phyloP scores from a whole-genome alignment of 2,888 invertebrate species.

The Chydorus sphaericus region DNA sequence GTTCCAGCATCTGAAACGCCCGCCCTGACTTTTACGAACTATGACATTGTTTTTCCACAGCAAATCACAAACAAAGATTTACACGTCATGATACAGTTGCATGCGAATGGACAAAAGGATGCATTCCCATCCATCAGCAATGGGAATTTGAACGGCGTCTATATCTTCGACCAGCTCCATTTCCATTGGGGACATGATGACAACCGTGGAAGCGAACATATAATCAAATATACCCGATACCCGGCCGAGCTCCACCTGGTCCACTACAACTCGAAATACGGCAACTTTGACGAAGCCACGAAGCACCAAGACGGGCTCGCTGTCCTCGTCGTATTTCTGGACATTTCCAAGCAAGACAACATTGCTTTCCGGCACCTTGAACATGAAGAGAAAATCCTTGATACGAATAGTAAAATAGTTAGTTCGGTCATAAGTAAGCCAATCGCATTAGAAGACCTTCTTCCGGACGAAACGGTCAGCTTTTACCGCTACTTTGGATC shows the following conservation, averaged over 20 bases:
- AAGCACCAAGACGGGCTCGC: conserved; percentile 41
- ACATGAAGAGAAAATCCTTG: neutral
- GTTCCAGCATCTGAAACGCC: too few relatives aligned
- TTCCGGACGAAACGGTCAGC: neutral
- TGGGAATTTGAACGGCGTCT: conserved; percentile 46
- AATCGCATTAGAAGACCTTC: neutral
- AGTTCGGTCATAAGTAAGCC: neutral
- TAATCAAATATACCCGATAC: conserved; percentile 35
- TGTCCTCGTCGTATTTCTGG: conserved; percentile 45
- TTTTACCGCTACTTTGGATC: neutral
- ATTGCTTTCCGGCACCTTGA: neutral
- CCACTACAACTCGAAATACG: conserved; percentile 46
- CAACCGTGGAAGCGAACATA: conserved; percentile 59
- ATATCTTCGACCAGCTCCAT: conserved; percentile 55
- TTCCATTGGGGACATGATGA: conserved; percentile 72
- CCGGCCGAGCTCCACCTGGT: conserved; percentile 66
- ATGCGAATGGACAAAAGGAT: too few relatives aligned
- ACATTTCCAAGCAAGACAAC: neutral
- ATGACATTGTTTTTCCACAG: too few relatives aligned
- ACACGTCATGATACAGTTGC: too few relatives aligned
- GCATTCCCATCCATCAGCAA: conserved; percentile 17
- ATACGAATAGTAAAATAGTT: too few relatives aligned
- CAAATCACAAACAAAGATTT: too few relatives aligned
- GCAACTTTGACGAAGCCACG: conserved; percentile 36
- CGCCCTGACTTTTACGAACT: too few relatives aligned